Percentiles rank a stretch among this genome's conserved stretches.
Conservation (phyloP, 2,113 vertebrate species). For the Crotalus helleri region DNA sequence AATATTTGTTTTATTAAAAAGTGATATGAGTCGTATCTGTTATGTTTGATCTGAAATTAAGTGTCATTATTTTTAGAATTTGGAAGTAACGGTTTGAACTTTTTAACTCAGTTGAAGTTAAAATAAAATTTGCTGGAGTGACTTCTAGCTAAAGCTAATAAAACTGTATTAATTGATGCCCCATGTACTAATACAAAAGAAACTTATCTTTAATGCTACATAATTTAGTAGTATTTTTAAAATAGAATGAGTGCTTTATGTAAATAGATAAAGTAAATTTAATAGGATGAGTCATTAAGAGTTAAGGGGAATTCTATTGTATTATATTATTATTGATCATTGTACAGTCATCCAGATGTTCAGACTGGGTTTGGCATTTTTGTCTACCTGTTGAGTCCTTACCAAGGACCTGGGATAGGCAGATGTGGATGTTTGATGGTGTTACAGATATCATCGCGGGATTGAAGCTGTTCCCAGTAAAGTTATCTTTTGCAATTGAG, state of each 20-base stretch:
- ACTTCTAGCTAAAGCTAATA: not conserved
- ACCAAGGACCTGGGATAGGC: not conserved
- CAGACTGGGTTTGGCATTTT: not conserved
- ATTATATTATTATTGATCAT: not conserved
- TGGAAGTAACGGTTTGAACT: not conserved
- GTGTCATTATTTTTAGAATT: not conserved
- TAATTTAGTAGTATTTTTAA: not conserved
- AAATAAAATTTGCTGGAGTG: not conserved
- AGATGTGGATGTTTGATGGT: not conserved
- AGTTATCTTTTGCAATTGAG: not conserved
- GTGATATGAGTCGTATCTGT: constrained; percentile 21
- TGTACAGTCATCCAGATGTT: not conserved
- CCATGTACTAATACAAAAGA: not conserved
- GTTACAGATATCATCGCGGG: not conserved
- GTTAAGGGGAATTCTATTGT: not conserved
- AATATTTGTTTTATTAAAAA: constrained; percentile 39
- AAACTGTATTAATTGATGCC: not conserved
- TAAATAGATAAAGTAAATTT: not conserved
- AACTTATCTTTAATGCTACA: not conserved
- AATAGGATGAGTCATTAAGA: not conserved
- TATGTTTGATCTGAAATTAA: not conserved
- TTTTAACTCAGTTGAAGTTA: not conserved
- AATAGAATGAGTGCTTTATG: not conserved
- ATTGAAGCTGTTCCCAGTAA: not conserved
- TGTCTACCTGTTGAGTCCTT: not conserved